Conservation (phyloP, 2,888 invertebrate genomes). For the Apodemia zela region DNA sequence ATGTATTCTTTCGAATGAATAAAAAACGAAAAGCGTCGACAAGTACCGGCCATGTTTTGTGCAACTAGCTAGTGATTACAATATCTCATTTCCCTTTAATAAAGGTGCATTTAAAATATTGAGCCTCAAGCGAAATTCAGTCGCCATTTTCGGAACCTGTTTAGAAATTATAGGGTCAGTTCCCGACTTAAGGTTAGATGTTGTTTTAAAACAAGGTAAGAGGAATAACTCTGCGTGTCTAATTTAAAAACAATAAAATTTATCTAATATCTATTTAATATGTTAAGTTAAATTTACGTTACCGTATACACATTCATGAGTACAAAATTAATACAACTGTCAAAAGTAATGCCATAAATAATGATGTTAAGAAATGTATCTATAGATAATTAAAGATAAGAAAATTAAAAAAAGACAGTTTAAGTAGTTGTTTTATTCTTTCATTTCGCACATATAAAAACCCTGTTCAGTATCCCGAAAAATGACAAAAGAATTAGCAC, state of each 20-base stretch:
- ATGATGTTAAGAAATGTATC: no score
- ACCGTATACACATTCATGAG: no score
- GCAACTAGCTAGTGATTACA: constrained; percentile 63
- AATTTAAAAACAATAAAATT: constrained; percentile 16
- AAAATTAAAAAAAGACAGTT: no score
- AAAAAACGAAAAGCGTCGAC: constrained; percentile 26
- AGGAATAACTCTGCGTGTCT: constrained; percentile 26
- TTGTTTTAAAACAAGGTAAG: constrained; percentile 37
- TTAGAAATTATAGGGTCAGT: constrained; percentile 78
- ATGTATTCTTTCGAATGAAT: constrained; percentile 25
- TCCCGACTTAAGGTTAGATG: constrained; percentile 50
- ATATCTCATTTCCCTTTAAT: constrained; percentile 72
- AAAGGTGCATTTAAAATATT: constrained; percentile 66
- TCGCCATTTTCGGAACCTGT: constrained; percentile 77
- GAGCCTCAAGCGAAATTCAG: constrained; percentile 60
- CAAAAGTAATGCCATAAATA: no score
- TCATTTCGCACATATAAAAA: no score
- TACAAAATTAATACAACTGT: no score
- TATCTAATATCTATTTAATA: background rate
- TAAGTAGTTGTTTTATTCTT: no score
- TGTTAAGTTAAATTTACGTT: no score
- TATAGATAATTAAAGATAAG: no score
- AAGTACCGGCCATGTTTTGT: constrained; percentile 32
- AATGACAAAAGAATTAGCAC: no score
- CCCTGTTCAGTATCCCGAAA: no score